Percentiles rank a stretch among this genome's conserved stretches.
These are phyloP conservation scores for Athrips mouffetella DNA, from an alignment of 2,888 invertebrate genomes.

Conservation along the genomic window DNA sequence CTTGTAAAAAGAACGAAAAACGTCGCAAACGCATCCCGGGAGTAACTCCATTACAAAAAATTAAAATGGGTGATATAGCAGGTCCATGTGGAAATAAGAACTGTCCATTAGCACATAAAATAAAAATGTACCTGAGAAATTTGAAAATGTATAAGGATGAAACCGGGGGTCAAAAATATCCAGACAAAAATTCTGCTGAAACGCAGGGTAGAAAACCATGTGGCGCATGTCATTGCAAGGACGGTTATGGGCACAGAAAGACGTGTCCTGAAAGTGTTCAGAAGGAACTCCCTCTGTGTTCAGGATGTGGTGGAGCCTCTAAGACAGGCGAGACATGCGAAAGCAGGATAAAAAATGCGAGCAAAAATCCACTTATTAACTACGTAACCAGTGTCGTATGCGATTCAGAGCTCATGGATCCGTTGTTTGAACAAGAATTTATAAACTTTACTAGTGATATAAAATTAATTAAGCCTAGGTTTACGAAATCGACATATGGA, in stretches of 20 bases:
- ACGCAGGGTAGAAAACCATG: conserved; percentile 43
- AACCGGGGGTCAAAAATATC: conserved; percentile 34
- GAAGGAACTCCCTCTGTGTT: conserved; percentile 34
- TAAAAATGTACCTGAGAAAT: conserved; percentile 59
- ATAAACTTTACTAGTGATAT: too few species aligned
- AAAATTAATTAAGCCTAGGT: too few species aligned
- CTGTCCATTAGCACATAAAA: conserved; percentile 65
- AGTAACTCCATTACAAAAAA: conserved; percentile 58
- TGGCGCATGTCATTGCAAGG: conserved; percentile 61
- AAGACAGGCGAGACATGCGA: conserved; percentile 52
- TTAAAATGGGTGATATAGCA: conserved; percentile 68
- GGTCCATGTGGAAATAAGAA: conserved; percentile 69
- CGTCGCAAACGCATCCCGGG: conserved; percentile 34
- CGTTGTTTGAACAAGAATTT: too few species aligned
- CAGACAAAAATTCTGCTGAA: conserved; percentile 36
- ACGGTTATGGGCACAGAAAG: conserved; percentile 58
- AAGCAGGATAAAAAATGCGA: conserved; percentile 40
- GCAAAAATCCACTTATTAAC: conserved; percentile 30
- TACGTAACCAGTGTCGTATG: too few species aligned
- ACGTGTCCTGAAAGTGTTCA: conserved; percentile 17
- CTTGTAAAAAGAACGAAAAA: conserved; percentile 43
- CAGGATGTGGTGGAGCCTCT: conserved; percentile 51
- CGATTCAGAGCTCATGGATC: too few species aligned
- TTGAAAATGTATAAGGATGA: conserved; percentile 55
- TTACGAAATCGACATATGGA: too few species aligned